These are phyloP conservation scores for Halocynthia aurantium DNA, from an alignment of 23 tunicate species.

Conservation along the genomic window DNA sequence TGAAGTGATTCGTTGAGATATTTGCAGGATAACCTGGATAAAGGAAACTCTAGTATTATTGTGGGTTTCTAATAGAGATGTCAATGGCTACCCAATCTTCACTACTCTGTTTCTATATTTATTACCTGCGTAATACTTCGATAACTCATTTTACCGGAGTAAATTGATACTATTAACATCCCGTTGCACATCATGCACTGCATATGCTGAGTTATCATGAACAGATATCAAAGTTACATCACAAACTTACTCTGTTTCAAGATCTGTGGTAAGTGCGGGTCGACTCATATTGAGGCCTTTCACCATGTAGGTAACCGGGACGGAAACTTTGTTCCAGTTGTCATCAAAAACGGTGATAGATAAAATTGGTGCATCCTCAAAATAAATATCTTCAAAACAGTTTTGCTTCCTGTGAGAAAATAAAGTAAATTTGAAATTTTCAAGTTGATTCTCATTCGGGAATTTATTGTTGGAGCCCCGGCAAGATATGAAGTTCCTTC, in stretches of 20 bases:
- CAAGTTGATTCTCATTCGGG: neutral
- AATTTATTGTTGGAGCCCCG: neutral
- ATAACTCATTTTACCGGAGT: neutral
- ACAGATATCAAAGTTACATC: neutral
- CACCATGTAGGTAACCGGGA: constrained; percentile 30
- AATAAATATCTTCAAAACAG: neutral
- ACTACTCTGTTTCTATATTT: no score
- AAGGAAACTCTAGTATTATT: neutral
- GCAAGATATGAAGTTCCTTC: neutral
- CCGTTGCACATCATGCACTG: neutral
- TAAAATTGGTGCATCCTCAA: constrained; percentile 26
- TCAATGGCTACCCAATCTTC: no score
- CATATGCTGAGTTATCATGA: neutral
- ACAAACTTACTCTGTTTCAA: constrained; percentile 2
- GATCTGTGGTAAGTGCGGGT: neutral
- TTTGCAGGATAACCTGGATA: constrained; percentile 39
- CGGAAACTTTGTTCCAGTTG: constrained; percentile 37
- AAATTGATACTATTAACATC: neutral
- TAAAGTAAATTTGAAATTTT: neutral
- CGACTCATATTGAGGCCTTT: constrained; percentile 15
- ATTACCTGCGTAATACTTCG: no score
- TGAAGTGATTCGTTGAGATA: constrained; percentile 34
- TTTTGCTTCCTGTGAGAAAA: neutral
- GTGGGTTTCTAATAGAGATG: neutral
- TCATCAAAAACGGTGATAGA: constrained; percentile 50